Evolutionary conservation across 1,140 invertebrate species (phyloP), one percentile per base, ranked within the genome.

Genomic region (Aleiodes sp.): DNA sequence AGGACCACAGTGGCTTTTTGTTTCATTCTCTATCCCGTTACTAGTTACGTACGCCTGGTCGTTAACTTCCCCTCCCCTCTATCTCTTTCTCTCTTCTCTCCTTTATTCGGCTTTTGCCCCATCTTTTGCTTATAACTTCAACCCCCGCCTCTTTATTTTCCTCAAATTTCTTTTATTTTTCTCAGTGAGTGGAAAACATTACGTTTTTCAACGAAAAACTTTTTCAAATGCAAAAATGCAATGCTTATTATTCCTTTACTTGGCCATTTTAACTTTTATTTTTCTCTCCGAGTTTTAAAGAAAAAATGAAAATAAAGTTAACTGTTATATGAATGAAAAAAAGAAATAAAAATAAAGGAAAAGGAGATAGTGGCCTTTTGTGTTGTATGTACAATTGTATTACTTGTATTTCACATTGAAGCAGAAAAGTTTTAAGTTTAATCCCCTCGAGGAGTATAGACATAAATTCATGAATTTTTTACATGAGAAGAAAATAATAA

Each of bases 231-330:
- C 41, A 62, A 41, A 68, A 62, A 62, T 33, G 39, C 70, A n/a
- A 70, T 73, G 52, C 65, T 74, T 71, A 72, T 75, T 69, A 73
- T 75, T 70, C 75, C 65, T 60, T 65, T 61, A 65, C 56, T 70
- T 70, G 66, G 43, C 61, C n/a, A 16, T 60, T 71, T 64, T 70
- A 70, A 37, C 6, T 43, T 31, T 10, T n/a, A n/a, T n/a, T n/a
- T n/a, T n/a, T n/a, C n/a, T n/a, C n/a, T n/a, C n/a, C n/a, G n/a
- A n/a, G n/a, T n/a, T n/a, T n/a, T n/a, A n/a, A n/a, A n/a, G n/a
- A n/a, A n/a, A n/a, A 65, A 56, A 56, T 28, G 43, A 56, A 65
- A 33, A 56, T 31, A 43, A 4, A 9, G 31, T 46, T 24, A 39
- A 8, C 62, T 14, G 39, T 39, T 63, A 14, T 31, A 26, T n/a